phyloP scores from a whole-genome alignment of 2,113 vertebrate species.

The Grus americana region DNA sequence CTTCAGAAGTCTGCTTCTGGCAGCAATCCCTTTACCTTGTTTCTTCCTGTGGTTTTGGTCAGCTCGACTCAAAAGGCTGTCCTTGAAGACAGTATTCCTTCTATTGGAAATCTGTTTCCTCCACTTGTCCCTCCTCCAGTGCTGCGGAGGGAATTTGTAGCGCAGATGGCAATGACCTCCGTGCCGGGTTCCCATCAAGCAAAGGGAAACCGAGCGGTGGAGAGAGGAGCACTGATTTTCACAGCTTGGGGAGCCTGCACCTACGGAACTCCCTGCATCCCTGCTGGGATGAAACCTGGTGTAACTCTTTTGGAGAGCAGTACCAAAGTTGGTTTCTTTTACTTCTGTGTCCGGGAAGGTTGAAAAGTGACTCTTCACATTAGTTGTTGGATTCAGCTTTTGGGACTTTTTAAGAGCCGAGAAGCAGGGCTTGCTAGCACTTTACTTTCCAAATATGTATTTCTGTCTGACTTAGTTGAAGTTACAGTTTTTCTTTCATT shows the following conservation, averaged over 20 bases:
- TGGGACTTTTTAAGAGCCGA: background rate
- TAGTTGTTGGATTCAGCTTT: background rate
- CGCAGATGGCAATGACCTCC: too few relatives aligned
- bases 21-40: background rate
- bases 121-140: background rate
- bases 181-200: background rate
- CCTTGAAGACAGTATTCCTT: background rate
- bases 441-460: background rate
- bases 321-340: background rate
- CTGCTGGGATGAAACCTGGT: background rate
- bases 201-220: accelerated
- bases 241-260: accelerated
- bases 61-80: background rate
- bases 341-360: accelerated
- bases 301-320: background rate
- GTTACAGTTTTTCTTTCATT: background rate
- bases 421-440: background rate
- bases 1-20: background rate
- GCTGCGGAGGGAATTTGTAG: background rate
- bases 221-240: background rate
- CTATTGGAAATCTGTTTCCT: too few relatives aligned
- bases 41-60: background rate
- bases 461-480: background rate
- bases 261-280: background rate
- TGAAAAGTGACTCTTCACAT: background rate